Percentiles rank a stretch among this genome's conserved stretches.
Evolutionary conservation across 2,888 invertebrate species (phyloP).

Genomic region (Pardosa pseudoannulata): DNA sequence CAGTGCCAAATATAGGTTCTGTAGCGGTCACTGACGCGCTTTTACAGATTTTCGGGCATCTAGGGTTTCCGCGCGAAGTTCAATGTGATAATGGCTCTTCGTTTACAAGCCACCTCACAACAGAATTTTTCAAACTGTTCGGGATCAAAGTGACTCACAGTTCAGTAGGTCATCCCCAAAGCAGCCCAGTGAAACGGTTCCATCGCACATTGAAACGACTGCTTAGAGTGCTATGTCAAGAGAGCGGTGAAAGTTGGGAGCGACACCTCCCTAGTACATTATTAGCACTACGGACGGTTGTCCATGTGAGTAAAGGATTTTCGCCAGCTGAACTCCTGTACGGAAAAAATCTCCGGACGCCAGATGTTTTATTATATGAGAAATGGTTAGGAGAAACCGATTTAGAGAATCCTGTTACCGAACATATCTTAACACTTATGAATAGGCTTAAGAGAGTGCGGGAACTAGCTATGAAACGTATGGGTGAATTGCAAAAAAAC

Average conservation of each 20-base stretch:
- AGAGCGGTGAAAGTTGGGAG: background rate
- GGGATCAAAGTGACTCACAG: background rate
- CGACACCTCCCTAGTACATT: background rate
- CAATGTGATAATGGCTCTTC: background rate
- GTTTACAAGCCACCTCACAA: background rate
- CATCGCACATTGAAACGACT: constrained; percentile 10
- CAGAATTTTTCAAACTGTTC: background rate
- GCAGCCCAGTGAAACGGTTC: background rate
- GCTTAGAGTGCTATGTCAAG: background rate
- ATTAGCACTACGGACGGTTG: background rate
- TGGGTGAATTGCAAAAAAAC: background rate
- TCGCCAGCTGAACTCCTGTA: constrained; percentile 25
- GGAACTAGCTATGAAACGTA: background rate
- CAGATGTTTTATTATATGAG: constrained; percentile 21
- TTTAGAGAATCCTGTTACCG: background rate
- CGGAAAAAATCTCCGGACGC: constrained; percentile 30
- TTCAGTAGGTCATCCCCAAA: no score
- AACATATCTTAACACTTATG: constrained; percentile 19
- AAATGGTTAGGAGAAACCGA: background rate
- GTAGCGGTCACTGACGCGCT: background rate
- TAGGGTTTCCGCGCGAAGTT: background rate
- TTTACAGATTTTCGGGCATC: background rate
- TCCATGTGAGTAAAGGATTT: constrained; percentile 20
- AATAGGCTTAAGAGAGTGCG: constrained; percentile 35
- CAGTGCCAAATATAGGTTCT: constrained; percentile 2